Evolutionary conservation across 2,888 invertebrate genomes (phyloP).

Genomic region (Eupithecia subumbrata): DNA sequence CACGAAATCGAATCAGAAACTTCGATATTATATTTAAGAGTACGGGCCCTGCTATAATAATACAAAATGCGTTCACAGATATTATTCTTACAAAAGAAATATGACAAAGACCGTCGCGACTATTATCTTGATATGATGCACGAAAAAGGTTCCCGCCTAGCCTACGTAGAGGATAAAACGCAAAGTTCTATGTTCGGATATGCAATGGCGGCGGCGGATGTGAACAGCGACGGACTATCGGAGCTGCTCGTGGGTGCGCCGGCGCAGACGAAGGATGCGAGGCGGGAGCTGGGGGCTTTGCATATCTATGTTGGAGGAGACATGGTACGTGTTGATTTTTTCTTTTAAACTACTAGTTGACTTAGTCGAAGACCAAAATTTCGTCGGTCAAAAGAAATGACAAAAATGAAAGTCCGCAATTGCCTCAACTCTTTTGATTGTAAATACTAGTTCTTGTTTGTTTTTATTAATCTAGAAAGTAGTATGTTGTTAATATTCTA

Average conservation of each 20-base stretch:
- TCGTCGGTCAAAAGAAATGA: background rate
- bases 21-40: no score
- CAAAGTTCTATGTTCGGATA: slow-evolving; percentile 85
- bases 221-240: slow-evolving; percentile 80
- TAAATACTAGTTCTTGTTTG: no score
- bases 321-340: slow-evolving; percentile 41
- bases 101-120: background rate
- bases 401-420: background rate
- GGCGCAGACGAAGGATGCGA: slow-evolving; percentile 50
- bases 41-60: no score
- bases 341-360: background rate
- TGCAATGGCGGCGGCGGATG: slow-evolving; percentile 71
- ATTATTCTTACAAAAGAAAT: slow-evolving; percentile 4
- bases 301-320: slow-evolving; percentile 70
- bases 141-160: background rate
- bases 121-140: background rate
- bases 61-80: background rate
- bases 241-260: slow-evolving; percentile 86
- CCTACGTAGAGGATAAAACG: slow-evolving; percentile 29
- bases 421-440: background rate
- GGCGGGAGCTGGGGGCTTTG: slow-evolving; percentile 81
- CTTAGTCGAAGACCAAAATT: no score
- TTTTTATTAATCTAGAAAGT: background rate
- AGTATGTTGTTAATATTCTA: background rate
- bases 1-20: no score